Conservation (phyloP, 2,797 vertebrate genomes). For the Cetoscarus ocellatus region DNA sequence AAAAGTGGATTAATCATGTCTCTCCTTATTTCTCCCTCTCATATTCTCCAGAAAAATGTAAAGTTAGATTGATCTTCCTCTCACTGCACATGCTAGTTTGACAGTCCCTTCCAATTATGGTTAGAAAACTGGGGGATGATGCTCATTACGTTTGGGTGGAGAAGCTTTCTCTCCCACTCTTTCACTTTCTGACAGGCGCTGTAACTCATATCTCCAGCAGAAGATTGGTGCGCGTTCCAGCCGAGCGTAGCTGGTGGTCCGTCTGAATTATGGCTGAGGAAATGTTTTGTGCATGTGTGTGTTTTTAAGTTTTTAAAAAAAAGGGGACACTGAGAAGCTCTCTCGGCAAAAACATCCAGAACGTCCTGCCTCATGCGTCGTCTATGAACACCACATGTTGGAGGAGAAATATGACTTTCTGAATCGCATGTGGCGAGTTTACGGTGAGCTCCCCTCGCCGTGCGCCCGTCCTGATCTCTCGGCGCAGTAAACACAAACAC, state of each 20-base stretch:
- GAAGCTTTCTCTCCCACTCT: slow-evolving; percentile 59
- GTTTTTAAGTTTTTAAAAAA: slow-evolving; percentile 67
- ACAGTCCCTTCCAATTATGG: slow-evolving; percentile 75
- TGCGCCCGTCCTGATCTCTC: slow-evolving; percentile 55
- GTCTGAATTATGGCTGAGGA: slow-evolving; percentile 70
- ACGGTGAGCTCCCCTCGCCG: slow-evolving; percentile 60
- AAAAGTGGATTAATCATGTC: slow-evolving; percentile 45
- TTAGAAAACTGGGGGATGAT: slow-evolving; percentile 56
- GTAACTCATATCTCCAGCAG: slow-evolving; percentile 60
- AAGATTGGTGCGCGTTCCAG: slow-evolving; percentile 58
- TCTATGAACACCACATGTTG: slow-evolving; percentile 85
- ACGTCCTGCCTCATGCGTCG: slow-evolving; percentile 70
- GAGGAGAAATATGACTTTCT: slow-evolving; percentile 77
- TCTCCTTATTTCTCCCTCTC: neutral
- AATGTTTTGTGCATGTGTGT: slow-evolving; percentile 76
- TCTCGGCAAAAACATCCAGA: slow-evolving; percentile 76
- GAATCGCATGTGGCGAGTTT: slow-evolving; percentile 83
- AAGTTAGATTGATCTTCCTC: slow-evolving; percentile 42
- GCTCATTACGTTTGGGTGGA: slow-evolving; percentile 74
- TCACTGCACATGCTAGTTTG: slow-evolving; percentile 53
- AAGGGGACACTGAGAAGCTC: slow-evolving; percentile 56
- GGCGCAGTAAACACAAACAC: slow-evolving; percentile 62
- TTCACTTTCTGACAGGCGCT: slow-evolving; percentile 61
- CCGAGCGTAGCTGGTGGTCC: slow-evolving; percentile 73
- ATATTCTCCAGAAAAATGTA: slow-evolving; percentile 21